Conservation (phyloP, 2,888 invertebrate species). For the Drosophila robusta region DNA sequence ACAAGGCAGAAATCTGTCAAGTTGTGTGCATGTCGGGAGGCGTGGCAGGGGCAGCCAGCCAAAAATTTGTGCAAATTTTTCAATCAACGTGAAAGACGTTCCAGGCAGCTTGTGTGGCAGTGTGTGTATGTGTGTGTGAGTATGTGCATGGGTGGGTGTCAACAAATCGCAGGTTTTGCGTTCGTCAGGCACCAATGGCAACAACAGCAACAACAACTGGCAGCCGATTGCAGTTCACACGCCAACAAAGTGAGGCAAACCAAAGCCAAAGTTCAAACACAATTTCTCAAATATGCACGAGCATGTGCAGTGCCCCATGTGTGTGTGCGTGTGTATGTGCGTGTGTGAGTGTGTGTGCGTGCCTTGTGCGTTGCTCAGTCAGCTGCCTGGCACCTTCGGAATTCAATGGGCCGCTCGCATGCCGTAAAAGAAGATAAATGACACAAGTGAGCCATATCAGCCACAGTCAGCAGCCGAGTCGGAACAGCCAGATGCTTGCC, state of each 20-base stretch:
- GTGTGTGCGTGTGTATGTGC: conserved; percentile 13
- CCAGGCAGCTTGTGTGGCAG: conserved; percentile 5
- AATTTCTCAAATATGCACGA: conserved; percentile 77
- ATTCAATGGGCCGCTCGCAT: conserved; percentile 69
- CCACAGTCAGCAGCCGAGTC: conserved; percentile 57
- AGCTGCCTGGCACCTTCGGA: conserved; percentile 75
- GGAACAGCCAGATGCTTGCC: conserved; percentile 41
- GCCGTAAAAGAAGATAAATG: conserved; percentile 79
- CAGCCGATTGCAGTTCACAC: conserved; percentile 65
- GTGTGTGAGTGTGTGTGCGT: conserved; percentile 20
- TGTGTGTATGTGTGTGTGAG: neutral
- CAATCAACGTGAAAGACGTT: conserved; percentile 56
- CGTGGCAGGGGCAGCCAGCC: conserved; percentile 32
- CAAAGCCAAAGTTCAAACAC: conserved; percentile 81
- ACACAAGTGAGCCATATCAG: conserved; percentile 80
- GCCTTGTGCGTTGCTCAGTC: conserved; percentile 62
- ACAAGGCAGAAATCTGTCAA: conserved; percentile 44
- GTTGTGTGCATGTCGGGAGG: conserved; percentile 20
- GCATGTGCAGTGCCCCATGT: conserved; percentile 46
- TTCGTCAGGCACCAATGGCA: conserved; percentile 33
- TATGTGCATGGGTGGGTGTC: conserved; percentile 14
- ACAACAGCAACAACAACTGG: conserved; percentile 15
- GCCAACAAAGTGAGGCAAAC: conserved; percentile 66
- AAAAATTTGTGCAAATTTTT: conserved; percentile 74
- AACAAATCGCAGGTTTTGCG: conserved; percentile 46